These are phyloP conservation scores for Andrena chrysosceles DNA, from an alignment of 2,888 invertebrate genomes.

Conservation along the genomic window DNA sequence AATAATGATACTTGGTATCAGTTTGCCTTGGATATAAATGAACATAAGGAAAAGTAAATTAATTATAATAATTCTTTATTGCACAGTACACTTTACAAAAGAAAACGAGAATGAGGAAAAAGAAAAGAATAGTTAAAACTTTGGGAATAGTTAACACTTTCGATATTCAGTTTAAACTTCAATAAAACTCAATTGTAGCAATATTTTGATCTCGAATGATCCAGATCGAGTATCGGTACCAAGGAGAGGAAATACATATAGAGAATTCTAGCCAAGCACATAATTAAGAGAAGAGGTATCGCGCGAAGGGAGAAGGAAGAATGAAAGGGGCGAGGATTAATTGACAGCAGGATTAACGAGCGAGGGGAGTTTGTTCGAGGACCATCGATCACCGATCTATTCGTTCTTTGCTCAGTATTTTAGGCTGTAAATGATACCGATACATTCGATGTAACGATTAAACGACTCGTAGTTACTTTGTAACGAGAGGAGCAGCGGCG, in stretches of 20 bases:
- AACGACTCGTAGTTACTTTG: constrained; percentile 58
- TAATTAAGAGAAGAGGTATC: neutral
- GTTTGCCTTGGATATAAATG: no score
- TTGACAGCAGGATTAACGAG: neutral
- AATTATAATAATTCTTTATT: no score
- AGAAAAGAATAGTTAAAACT: no score
- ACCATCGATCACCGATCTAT: constrained; percentile 62
- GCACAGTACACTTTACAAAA: no score
- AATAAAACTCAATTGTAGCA: neutral
- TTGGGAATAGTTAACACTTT: no score
- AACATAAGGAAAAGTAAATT: no score
- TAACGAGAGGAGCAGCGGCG: constrained; percentile 58
- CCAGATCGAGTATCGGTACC: neutral
- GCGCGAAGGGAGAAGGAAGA: neutral
- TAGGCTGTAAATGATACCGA: constrained; percentile 69
- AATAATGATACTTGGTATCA: no score
- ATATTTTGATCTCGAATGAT: neutral
- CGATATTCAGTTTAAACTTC: no score
- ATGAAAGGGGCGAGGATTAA: neutral
- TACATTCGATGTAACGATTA: constrained; percentile 65
- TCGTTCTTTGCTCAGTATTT: constrained; percentile 73
- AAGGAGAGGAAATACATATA: neutral
- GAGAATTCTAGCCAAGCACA: neutral
- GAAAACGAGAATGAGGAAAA: no score
- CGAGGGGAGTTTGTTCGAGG: constrained; percentile 28